phyloP scores from a whole-genome alignment of 2,113 vertebrate species.

The Stegastes partitus region DNA sequence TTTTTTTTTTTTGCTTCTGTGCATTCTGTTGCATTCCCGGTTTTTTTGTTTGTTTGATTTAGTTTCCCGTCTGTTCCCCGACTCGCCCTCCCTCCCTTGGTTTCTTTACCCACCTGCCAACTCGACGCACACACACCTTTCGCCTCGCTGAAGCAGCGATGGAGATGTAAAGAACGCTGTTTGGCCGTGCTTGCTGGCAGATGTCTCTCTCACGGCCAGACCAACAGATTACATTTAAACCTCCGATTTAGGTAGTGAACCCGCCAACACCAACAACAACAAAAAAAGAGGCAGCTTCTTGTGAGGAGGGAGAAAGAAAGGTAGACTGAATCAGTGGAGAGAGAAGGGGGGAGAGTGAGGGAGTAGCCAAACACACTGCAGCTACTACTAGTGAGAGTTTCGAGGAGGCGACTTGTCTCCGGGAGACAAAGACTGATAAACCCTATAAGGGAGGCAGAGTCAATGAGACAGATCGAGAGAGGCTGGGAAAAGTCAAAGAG shows the following conservation, averaged over 20 bases:
- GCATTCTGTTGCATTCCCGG: background rate
- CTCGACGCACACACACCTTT: conserved; percentile 40
- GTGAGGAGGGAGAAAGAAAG: conserved; percentile 55
- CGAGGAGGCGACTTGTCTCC: conserved; percentile 43
- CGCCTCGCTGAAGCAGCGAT: conserved; percentile 46
- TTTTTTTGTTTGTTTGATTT: conserved; percentile 15
- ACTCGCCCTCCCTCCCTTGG: background rate
- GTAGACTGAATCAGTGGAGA: conserved; percentile 25
- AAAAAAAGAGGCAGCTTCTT: conserved; percentile 18
- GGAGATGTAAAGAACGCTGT: conserved; percentile 56
- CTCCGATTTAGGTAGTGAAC: conserved; percentile 67
- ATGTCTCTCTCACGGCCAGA: conserved; percentile 46
- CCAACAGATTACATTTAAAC: conserved; percentile 59
- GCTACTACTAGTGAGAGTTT: conserved; percentile 55
- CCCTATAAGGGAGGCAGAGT: conserved; percentile 34
- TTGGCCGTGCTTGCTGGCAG: conserved; percentile 58
- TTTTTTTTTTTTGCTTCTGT: background rate
- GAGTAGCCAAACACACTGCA: conserved; percentile 26
- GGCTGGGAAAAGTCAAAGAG: conserved; percentile 66
- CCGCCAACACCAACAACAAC: conserved; percentile 8
- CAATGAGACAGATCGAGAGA: conserved; percentile 62
- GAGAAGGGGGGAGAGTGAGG: conserved; percentile 19
- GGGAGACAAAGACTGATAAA: conserved; percentile 49
- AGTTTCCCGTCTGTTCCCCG: conserved; percentile 16
- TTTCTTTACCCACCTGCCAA: conserved; percentile 53